phyloP scores from a whole-genome alignment of 2,797 vertebrate species.

The Adrianichthys oophorus region DNA sequence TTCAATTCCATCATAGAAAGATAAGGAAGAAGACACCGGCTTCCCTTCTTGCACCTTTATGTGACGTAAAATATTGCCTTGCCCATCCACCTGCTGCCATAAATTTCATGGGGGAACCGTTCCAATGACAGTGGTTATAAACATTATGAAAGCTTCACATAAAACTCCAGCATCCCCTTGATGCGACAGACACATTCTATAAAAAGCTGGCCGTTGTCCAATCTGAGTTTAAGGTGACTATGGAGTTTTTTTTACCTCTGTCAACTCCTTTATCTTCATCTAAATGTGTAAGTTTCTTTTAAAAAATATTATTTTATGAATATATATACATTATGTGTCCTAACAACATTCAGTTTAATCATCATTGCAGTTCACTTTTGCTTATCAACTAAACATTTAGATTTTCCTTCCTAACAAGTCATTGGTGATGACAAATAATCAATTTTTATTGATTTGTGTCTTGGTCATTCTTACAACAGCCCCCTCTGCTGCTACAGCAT shows the following conservation, averaged over 20 bases:
- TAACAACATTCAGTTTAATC: not conserved
- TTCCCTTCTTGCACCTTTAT: constrained; percentile 8
- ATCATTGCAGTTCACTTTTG: not conserved
- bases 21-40: constrained; percentile 20
- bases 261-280: not conserved
- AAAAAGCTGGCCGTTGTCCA: constrained; percentile 61
- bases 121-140: constrained; percentile 67
- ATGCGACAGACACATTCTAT: constrained; percentile 54
- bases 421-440: not conserved
- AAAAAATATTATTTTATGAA: not conserved
- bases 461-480: not conserved
- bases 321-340: not conserved
- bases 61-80: constrained; percentile 58
- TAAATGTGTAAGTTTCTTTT: constrained; percentile 23
- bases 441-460: not conserved
- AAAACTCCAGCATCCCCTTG: constrained; percentile 59
- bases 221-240: constrained; percentile 33
- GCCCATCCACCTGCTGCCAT: constrained; percentile 52
- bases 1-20: constrained; percentile 38
- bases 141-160: constrained; percentile 67
- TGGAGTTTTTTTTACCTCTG: constrained; percentile 32
- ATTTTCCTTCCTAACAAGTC: not conserved
- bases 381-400: not conserved
- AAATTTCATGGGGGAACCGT: constrained; percentile 64
- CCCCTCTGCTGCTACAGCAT: not conserved